Percentiles rank a stretch among this genome's conserved stretches.
These are phyloP conservation scores for Chloroclystis v-ata DNA, from an alignment of 2,888 invertebrate genomes.

Conservation along the genomic window DNA sequence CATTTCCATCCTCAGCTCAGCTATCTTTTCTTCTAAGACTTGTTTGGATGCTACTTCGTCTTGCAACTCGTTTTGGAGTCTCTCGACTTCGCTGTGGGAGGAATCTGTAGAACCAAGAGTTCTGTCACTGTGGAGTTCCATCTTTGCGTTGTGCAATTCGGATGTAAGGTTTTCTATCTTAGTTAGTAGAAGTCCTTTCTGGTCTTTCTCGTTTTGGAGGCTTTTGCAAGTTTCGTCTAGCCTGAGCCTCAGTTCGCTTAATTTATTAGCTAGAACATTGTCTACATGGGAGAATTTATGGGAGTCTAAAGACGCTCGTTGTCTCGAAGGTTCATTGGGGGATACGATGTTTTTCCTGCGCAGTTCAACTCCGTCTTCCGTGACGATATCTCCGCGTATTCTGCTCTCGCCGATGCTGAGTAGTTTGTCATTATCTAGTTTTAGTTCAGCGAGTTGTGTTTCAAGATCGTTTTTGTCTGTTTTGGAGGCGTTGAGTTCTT, in stretches of 20 bases:
- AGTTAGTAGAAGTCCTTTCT: constrained; percentile 58
- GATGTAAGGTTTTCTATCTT: constrained; percentile 63
- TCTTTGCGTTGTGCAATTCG: constrained; percentile 60
- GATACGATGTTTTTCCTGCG: constrained; percentile 58
- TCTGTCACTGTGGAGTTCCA: constrained; percentile 61
- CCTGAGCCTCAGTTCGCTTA: constrained; percentile 57
- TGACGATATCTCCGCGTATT: constrained; percentile 57
- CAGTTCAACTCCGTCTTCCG: constrained; percentile 65
- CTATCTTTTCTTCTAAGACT: constrained; percentile 65
- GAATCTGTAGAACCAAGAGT: constrained; percentile 70
- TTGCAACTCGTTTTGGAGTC: constrained; percentile 66
- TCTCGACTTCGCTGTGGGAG: constrained; percentile 68
- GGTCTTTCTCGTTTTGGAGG: constrained; percentile 65
- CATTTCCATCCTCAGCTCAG: constrained; percentile 78
- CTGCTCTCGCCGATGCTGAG: constrained; percentile 72
- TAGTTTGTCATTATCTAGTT: constrained; percentile 89
- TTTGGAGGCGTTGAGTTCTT: constrained; percentile 85
- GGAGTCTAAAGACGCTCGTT: constrained; percentile 66
- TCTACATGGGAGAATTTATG: constrained; percentile 70
- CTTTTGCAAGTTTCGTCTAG: constrained; percentile 63
- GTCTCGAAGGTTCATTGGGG: constrained; percentile 56
- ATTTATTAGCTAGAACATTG: constrained; percentile 61
- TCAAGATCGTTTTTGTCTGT: constrained; percentile 88
- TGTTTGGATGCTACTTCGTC: constrained; percentile 71
- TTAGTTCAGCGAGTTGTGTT: constrained; percentile 85